A percentile compares a stretch with the other conserved stretches of the same genome.
These are phyloP conservation scores for Myripristis murdjan DNA, from an alignment of 2,797 vertebrate genomes.

Conservation along the genomic window DNA sequence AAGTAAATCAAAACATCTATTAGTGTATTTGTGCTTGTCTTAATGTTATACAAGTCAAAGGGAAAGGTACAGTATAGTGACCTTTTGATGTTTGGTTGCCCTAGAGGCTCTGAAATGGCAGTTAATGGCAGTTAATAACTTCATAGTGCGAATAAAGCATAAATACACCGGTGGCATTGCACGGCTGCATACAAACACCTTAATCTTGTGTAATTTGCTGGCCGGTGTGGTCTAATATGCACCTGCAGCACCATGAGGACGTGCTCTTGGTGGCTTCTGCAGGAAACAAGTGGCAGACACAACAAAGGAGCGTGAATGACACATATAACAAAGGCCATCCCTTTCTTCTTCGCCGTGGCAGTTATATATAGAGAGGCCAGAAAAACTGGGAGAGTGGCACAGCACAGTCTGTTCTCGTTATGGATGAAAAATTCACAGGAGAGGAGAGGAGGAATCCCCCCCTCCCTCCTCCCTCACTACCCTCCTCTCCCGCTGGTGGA, in stretches of 20 bases:
- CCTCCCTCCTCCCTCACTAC: not conserved
- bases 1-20: no score
- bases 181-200: not conserved
- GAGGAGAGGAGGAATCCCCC: constrained; percentile 34
- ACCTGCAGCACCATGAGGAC: not conserved
- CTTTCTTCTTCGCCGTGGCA: constrained; percentile 39
- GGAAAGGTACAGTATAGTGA: not conserved
- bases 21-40: no score
- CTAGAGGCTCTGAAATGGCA: not conserved
- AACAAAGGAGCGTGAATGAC: no score
- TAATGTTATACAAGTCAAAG: not conserved
- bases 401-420: constrained; percentile 60
- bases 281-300: constrained; percentile 2
- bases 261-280: constrained; percentile 12
- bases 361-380: constrained; percentile 46
- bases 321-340: not conserved
- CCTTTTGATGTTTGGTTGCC: not conserved
- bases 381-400: constrained; percentile 31
- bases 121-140: not conserved
- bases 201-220: constrained; percentile 2
- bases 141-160: not conserved
- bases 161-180: not conserved
- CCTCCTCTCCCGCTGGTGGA: not conserved
- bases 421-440: constrained; percentile 37
- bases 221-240: not conserved